These are phyloP conservation scores for Corythucha ciliata DNA, from an alignment of 2,888 invertebrate genomes.

Conservation along the genomic window DNA sequence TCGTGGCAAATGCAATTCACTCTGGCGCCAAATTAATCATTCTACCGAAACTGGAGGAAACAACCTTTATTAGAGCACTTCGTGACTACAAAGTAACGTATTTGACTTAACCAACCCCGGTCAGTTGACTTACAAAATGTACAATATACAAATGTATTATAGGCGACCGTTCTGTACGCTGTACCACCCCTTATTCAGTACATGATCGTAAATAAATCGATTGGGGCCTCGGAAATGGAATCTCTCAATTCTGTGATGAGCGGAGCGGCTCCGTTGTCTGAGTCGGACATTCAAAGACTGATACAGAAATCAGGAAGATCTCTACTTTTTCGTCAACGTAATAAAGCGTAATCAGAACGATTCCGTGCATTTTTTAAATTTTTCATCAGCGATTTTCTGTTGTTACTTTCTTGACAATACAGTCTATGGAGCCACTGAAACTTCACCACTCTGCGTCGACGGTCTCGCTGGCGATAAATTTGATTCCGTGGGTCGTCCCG, in stretches of 20 bases:
- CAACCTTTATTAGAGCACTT: too few relatives aligned
- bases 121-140: too few relatives aligned
- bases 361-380: too few relatives aligned
- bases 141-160: not conserved
- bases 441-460: constrained; percentile 55
- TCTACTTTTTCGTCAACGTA: too few relatives aligned
- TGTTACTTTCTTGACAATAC: not conserved
- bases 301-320: constrained; percentile 40
- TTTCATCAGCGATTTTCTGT: too few relatives aligned
- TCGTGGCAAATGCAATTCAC: constrained; percentile 51
- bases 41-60: constrained; percentile 65
- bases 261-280: constrained; percentile 59
- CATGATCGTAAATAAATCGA: constrained; percentile 60
- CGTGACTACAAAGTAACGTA: too few relatives aligned
- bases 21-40: constrained; percentile 55
- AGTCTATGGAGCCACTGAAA: constrained; percentile 43
- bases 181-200: constrained; percentile 71
- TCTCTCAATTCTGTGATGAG: constrained; percentile 53
- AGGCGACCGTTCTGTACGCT: constrained; percentile 50
- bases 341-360: too few relatives aligned
- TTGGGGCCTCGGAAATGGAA: constrained; percentile 44
- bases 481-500: constrained; percentile 46
- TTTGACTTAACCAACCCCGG: too few relatives aligned
- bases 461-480: constrained; percentile 46
- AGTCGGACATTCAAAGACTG: constrained; percentile 50